Conservation (phyloP, 2,113 vertebrate species). For the Chloebia gouldiae region DNA sequence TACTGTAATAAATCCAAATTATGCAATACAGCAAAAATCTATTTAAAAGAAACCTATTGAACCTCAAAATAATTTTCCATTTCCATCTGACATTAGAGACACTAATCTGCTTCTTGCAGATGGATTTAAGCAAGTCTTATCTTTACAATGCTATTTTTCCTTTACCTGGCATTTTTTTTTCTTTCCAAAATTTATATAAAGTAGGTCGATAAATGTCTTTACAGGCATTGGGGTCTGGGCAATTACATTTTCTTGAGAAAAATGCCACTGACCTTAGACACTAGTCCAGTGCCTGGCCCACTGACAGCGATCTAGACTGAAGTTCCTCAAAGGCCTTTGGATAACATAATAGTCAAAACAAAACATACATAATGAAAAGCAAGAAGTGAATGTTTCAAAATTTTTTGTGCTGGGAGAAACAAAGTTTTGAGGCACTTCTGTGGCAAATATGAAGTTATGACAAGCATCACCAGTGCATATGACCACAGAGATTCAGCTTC, state of each 20-base stretch:
- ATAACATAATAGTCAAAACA: background rate
- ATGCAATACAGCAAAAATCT: background rate
- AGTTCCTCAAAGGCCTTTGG: background rate
- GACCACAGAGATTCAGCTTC: background rate
- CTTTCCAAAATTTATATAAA: background rate
- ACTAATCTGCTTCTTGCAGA: background rate
- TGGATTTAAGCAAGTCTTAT: background rate
- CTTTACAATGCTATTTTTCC: background rate
- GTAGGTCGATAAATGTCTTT: background rate
- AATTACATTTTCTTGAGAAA: background rate
- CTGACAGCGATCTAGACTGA: background rate
- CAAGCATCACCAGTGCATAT: background rate
- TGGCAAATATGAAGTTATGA: background rate
- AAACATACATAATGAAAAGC: background rate
- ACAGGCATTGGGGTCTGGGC: background rate
- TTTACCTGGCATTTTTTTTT: background rate
- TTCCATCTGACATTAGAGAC: background rate
- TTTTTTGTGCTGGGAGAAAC: background rate
- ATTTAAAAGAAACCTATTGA: background rate
- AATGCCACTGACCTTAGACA: background rate
- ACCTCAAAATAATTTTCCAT: background rate
- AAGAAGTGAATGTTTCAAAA: background rate
- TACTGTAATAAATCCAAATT: background rate
- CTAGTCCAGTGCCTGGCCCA: background rate
- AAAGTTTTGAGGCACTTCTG: background rate